Evolutionary conservation across 2,888 invertebrate species (phyloP), one percentile per base, ranked within the genome.

Genomic region (Drosophila suboccidentalis): DNA sequence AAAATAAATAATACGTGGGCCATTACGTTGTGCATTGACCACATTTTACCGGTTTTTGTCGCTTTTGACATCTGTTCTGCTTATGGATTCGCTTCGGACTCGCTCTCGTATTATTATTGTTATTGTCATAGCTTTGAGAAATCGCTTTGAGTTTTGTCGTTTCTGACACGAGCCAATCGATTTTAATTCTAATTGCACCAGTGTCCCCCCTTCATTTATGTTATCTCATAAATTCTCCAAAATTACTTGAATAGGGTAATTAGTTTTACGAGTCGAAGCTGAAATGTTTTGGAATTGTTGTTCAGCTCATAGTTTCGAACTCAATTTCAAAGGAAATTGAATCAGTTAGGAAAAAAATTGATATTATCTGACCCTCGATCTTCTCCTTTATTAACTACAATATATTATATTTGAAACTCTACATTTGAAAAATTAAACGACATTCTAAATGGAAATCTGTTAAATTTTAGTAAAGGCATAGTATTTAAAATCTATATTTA

Each of bases 11-110:
- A 78, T 60, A 68, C 68, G 63, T 77, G 49, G 60, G 32, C 69
- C 58, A 74, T 69, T 60, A 58, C 60, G 63, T 66, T 46, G 55
- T 57, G 78, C 78, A 77, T 38, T 61, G 60, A 60, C 73, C 67
- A 73, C 73, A 76, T 78, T 76, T 68, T 43, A 64, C 60, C 64
- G 78, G 50, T 68, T 73, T 68, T 78, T 78, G 54, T 64, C 60
- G 78, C 54, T 47, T 61, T 50, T 49, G 68, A 68, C 74, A 76
- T 65, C 61, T 76, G 75, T 19, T 57, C 34, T 36, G 34, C 36
- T 49, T 50, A 10, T 47, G 38, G 17, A 55, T 36, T 34, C 9
- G 17, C 49, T 46, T 59, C 19, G 43, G 11, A 26, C 55, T 47
- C 26, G 36, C 41, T 38, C 26, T 41, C 10, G 22, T 67, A 39